Evolutionary conservation across 1,140 invertebrate genomes (phyloP), one percentile per base, ranked within the genome.

Genomic region (Hermatobates lingyangjiaoensis): DNA sequence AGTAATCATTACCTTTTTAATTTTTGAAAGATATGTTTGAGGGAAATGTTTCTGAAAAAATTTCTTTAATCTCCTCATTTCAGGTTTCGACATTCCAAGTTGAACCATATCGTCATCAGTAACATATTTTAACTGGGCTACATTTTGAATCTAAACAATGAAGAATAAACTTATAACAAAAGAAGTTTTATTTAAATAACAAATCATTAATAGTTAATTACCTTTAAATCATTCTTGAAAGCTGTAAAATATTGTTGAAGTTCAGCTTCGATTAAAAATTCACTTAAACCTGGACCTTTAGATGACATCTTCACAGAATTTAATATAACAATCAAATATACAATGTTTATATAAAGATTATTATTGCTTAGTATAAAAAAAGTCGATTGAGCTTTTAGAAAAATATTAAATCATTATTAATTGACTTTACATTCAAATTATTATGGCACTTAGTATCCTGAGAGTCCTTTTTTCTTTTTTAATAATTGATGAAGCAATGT

Each of bases 101-200:
- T 84, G 81, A 30, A 74, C 68, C 26, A 97, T 69, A 67, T 98
- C 94, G 55, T 91, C 85, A 58, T 94, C 89, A 1, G 84, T 81
- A 4, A 94, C 90, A 74, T 91, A 96, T 66, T 96, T 96, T n/a
- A 98, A 69, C 66, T 98, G 93, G 23, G 85, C 80, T n/a, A 91
- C 80, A 67, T 82, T 87, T 61, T 80, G 81, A 45, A 90, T 72
- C 85, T 88, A 65, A 53, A 64, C 66, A 59, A 21, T 3, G 5
- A 30, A 24, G 3, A 46, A n/a, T n/a, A n/a, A n/a, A n/a, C n/a
- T n/a, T n/a, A n/a, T n/a, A n/a, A n/a, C n/a, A n/a, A n/a, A n/a
- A n/a, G n/a, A n/a, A n/a, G n/a, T n/a, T n/a, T n/a, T n/a, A n/a
- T n/a, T n/a, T n/a, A n/a, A n/a, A n/a, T n/a, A n/a, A n/a, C n/a